Evolutionary conservation across 2,113 vertebrate genomes (phyloP).

Genomic region (Abramis brama): DNA sequence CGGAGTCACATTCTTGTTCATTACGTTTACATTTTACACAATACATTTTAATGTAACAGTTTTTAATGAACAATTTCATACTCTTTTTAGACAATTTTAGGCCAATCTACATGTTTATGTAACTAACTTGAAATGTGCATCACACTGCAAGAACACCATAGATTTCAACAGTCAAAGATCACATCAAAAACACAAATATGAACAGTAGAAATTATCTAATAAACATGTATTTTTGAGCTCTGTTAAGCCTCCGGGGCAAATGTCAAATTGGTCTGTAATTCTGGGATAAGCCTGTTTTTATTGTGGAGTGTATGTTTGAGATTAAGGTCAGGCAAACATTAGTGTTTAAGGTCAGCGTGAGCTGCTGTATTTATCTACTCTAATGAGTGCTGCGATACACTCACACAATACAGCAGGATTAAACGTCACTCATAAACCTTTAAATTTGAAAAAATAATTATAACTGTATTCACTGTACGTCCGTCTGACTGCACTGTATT

Average conservation of each 20-base stretch:
- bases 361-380: neutral
- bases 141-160: neutral
- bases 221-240: neutral
- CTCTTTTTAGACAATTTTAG: no score
- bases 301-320: neutral
- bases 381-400: neutral
- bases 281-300: neutral
- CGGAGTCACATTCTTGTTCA: no score
- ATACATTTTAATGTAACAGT: no score
- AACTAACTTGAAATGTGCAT: no score
- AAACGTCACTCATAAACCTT: neutral
- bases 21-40: no score
- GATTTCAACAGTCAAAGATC: neutral
- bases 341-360: neutral
- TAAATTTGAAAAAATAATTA: no score
- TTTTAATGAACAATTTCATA: no score
- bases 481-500: no score
- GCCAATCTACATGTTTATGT: no score
- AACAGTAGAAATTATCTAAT: neutral
- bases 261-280: neutral
- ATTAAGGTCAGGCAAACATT: constrained; percentile 30
- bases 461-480: no score
- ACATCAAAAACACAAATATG: neutral
- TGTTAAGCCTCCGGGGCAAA: neutral
- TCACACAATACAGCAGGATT: neutral